Evolutionary conservation across 1,140 invertebrate genomes (phyloP), one percentile per base, ranked within the genome.

Genomic region (Trachymyrmex cornetzi): DNA sequence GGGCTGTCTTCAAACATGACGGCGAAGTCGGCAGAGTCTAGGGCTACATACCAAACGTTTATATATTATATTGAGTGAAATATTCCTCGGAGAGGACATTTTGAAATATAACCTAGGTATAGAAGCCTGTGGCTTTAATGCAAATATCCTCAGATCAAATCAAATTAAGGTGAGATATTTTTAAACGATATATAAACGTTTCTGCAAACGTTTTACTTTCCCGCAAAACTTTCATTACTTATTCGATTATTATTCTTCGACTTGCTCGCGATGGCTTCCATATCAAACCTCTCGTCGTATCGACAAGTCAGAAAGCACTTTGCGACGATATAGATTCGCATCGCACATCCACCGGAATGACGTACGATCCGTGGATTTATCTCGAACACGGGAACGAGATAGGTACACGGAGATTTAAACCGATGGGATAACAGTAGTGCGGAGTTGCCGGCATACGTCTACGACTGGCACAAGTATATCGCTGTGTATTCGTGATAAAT

Each of bases 361-460:
- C 71, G 57, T 74, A 89, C 77, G 71, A 88, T 64, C 30, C 63
- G 44, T 69, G 82, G 87, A 89, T 89, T 69, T 89, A 87, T 71
- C 44, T 74, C 27, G 48, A 48, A 64, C 27, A 72, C 38, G 61
- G 19, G 38, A 24, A 64, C 44, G 77, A 89, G 88, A 89, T 66
- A 87, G 88, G 86, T 87, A 57, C 85, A 71, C 22, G 55, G 50
- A 88, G 88, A 87, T 89, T 89, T 82, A 82, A 89, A 89, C 77
- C 38, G 88, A 86, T 53, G 38, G 84, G 27, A 63, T 24, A 38
- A 16, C 27, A 48, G 24, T 48, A 7, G 30, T 22, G 24, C 16
- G 14, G 87, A 87, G 77, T 77, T 86, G 61, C 66, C 72, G 14
- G 71, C 57, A 82, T 66, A 87, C 82, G 87, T 89, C 84, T 77